phyloP scores from a whole-genome alignment of 2,797 vertebrate species.

The Micropoecilia bifurca region DNA sequence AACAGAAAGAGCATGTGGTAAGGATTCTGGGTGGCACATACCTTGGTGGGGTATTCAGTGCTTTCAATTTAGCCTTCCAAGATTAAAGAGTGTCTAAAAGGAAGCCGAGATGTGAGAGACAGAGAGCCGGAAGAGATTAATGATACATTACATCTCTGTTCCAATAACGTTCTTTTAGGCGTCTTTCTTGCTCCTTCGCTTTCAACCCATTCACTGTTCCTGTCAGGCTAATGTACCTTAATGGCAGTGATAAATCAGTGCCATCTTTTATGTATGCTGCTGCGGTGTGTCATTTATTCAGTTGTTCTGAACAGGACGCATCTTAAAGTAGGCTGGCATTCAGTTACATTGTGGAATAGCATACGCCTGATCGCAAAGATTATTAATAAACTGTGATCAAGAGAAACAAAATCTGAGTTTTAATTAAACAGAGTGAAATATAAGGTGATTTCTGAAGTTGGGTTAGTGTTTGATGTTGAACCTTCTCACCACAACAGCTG shows the following conservation, averaged over 20 bases:
- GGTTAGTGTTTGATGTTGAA: not conserved
- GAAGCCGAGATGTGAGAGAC: constrained; percentile 41
- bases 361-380: not conserved
- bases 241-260: constrained; percentile 60
- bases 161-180: constrained; percentile 37
- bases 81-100: constrained; percentile 69
- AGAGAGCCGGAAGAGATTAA: constrained; percentile 47
- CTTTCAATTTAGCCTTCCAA: constrained; percentile 68
- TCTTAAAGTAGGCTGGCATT: constrained; percentile 11
- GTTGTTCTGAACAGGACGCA: constrained; percentile 29
- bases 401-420: not conserved
- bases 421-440: not conserved
- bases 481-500: not conserved
- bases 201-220: constrained; percentile 49
- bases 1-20: constrained; percentile 46
- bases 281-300: constrained; percentile 31
- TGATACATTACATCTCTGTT: constrained; percentile 41
- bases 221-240: constrained; percentile 49
- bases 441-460: not conserved
- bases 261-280: constrained; percentile 27
- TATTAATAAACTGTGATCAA: constrained; percentile 3
- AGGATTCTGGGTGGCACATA: constrained; percentile 59
- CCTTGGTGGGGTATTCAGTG: constrained; percentile 38
- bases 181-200: constrained; percentile 36
- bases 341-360: constrained; percentile 16